These are phyloP conservation scores for Pyrgus malvae DNA, from an alignment of 2,888 invertebrate genomes.

Conservation along the genomic window DNA sequence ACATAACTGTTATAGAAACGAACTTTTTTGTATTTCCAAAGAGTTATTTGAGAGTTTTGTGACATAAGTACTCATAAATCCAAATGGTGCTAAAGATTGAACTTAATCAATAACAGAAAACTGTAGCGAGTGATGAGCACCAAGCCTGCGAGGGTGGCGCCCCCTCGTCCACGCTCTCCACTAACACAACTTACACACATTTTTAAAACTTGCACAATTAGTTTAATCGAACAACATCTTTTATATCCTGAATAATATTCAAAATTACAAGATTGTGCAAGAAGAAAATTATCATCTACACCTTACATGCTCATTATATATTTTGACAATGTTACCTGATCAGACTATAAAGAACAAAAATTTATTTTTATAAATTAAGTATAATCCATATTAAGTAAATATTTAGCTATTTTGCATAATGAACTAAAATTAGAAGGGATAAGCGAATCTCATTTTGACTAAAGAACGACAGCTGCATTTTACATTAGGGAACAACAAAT, in stretches of 20 bases:
- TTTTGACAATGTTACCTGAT: conserved; percentile 7
- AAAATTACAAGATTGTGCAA: neutral
- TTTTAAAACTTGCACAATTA: conserved; percentile 10
- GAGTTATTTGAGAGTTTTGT: conserved; percentile 50
- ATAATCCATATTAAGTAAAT: neutral
- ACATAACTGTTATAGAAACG: conserved; percentile 69
- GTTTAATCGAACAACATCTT: neutral
- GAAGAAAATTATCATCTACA: neutral
- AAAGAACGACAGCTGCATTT: no score
- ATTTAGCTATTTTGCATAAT: no score
- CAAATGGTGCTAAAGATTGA: conserved; percentile 72
- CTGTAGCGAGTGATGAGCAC: neutral
- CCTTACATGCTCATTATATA: neutral
- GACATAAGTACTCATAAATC: conserved; percentile 51
- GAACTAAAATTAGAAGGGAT: no score
- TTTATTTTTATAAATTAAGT: conserved; percentile 8
- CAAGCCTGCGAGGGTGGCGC: neutral
- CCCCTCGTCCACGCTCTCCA: neutral
- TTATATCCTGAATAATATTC: neutral
- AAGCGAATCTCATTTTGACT: no score
- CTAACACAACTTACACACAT: conserved; percentile 9
- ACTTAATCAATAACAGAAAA: conserved; percentile 32
- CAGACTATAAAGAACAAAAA: neutral
- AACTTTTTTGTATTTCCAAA: conserved; percentile 67
- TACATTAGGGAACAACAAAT: no score